A percentile compares a stretch with the other conserved stretches of the same genome.
These are phyloP conservation scores for Petroica traversi DNA, from an alignment of 2,113 vertebrate genomes.

Conservation along the genomic window DNA sequence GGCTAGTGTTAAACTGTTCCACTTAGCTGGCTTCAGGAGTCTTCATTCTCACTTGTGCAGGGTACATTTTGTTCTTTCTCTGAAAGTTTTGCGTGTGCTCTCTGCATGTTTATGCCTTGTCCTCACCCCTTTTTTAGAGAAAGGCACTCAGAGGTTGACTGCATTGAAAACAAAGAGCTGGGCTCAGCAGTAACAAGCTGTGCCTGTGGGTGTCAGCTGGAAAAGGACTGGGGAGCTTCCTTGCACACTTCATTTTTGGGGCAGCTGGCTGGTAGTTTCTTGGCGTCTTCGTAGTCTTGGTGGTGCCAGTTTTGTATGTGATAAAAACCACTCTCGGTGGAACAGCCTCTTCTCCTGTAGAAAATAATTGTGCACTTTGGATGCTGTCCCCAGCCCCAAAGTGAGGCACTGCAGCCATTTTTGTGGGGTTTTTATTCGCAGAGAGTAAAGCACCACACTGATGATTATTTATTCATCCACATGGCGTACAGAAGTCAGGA, in stretches of 20 bases:
- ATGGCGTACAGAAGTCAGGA: accelerated
- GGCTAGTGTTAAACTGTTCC: background rate
- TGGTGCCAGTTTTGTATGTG: background rate
- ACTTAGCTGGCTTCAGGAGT: background rate
- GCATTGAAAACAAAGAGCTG: background rate
- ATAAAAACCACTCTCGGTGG: background rate
- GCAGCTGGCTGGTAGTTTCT: conserved; percentile 29
- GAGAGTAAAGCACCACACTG: background rate
- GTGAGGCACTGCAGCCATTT: background rate
- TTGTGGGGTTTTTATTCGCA: background rate
- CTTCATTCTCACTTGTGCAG: background rate
- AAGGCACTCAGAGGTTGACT: background rate
- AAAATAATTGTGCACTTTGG: background rate
- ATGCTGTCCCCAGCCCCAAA: background rate
- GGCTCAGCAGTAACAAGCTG: background rate
- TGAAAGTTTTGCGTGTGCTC: background rate
- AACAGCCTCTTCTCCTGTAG: background rate
- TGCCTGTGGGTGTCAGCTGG: background rate
- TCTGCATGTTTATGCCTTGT: background rate
- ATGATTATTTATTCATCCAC: background rate
- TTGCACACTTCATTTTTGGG: background rate
- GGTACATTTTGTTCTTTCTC: background rate
- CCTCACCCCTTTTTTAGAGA: background rate
- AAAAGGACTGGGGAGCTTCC: background rate
- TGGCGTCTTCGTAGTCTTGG: background rate